Evolutionary conservation across 2,797 vertebrate genomes (phyloP).

Genomic region (Bradypodion ventrale): DNA sequence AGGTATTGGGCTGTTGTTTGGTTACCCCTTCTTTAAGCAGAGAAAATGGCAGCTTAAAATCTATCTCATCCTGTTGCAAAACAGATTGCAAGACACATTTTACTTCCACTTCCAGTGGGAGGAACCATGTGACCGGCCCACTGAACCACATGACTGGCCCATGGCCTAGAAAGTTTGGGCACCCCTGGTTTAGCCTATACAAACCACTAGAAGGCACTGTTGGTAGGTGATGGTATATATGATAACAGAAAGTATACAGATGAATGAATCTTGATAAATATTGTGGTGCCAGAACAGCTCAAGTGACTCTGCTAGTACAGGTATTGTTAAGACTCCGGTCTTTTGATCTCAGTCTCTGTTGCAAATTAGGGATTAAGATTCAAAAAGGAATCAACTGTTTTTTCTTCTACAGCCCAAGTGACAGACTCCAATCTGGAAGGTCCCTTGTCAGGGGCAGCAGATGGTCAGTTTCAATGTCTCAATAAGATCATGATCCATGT

Average conservation of each 20-base stretch:
- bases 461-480: not conserved
- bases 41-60: too few relatives aligned
- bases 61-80: too few relatives aligned
- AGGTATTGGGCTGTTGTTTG: too few relatives aligned
- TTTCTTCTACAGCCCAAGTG: not conserved
- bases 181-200: not conserved
- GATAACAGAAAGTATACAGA: constrained; percentile 1
- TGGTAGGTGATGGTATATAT: not conserved
- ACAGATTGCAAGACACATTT: too few relatives aligned
- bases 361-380: not conserved
- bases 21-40: too few relatives aligned
- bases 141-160: too few relatives aligned
- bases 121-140: too few relatives aligned
- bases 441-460: not conserved
- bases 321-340: not conserved
- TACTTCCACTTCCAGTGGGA: too few relatives aligned
- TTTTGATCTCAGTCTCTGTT: not conserved
- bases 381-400: not conserved
- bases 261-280: not conserved
- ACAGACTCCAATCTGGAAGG: not conserved
- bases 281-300: not conserved
- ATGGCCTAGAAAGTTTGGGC: too few relatives aligned
- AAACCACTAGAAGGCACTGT: not conserved
- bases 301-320: not conserved
- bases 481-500: not conserved